Evolutionary conservation across 2,888 invertebrate species (phyloP).

Genomic region (Hemistola chrysoprasaria): DNA sequence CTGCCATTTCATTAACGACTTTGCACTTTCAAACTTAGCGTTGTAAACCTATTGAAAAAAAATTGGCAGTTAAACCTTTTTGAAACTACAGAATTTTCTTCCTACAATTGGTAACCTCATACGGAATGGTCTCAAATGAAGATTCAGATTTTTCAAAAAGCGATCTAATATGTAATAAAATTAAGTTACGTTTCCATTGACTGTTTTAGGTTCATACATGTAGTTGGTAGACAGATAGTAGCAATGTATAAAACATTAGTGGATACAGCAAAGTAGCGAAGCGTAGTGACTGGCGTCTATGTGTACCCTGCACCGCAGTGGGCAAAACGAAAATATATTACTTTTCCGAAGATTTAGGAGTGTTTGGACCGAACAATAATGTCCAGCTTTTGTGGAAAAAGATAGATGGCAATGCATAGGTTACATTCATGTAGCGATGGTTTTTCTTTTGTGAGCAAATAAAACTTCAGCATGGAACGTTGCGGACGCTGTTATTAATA

Average conservation of each 20-base stretch:
- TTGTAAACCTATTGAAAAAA: constrained; percentile 22
- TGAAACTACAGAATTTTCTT: constrained; percentile 31
- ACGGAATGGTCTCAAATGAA: constrained; percentile 58
- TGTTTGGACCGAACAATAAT: constrained; percentile 84
- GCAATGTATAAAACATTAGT: constrained; percentile 78
- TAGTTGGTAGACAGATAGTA: constrained; percentile 40
- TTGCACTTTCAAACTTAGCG: constrained; percentile 8
- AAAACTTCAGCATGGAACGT: constrained; percentile 68
- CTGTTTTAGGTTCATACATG: constrained; percentile 34
- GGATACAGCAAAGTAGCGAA: constrained; percentile 73
- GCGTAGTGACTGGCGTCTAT: constrained; percentile 63
- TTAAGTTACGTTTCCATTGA: constrained; percentile 58
- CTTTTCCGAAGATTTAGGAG: constrained; percentile 83
- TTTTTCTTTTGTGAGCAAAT: constrained; percentile 78
- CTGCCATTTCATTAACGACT: constrained; percentile 18
- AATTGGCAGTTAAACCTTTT: constrained; percentile 29
- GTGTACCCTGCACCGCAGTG: constrained; percentile 67
- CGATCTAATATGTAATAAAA: constrained; percentile 51
- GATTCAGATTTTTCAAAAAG: constrained; percentile 54
- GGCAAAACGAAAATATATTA: constrained; percentile 83
- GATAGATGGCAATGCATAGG: constrained; percentile 82
- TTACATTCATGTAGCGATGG: constrained; percentile 73
- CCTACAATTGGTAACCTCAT: constrained; percentile 52
- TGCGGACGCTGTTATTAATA: constrained; percentile 72
- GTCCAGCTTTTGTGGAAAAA: constrained; percentile 83